Conservation (phyloP, 2,797 vertebrate genomes). For the Myotis myotis region DNA sequence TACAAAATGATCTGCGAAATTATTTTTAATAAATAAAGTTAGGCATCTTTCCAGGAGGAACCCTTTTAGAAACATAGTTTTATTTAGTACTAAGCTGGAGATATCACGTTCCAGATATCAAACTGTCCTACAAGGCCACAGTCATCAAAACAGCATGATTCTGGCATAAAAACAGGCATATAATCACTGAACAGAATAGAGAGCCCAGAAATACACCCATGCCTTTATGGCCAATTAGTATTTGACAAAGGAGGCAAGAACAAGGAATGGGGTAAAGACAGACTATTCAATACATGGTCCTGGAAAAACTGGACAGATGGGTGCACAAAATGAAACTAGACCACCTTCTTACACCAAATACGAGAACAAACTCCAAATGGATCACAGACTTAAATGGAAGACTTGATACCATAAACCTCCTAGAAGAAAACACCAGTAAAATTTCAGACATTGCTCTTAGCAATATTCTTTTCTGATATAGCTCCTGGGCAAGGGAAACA, state of each 20-base stretch:
- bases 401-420: not conserved
- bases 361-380: not conserved
- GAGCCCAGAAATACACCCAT: not conserved
- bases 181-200: not conserved
- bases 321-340: not conserved
- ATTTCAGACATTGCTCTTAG: not conserved
- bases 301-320: not conserved
- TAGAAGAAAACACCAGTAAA: not conserved
- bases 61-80: not conserved
- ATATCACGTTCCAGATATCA: not conserved
- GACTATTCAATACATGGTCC: not conserved
- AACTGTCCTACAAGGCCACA: not conserved
- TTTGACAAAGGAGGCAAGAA: not conserved
- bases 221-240: not conserved
- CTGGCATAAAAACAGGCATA: not conserved
- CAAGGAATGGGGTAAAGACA: not conserved
- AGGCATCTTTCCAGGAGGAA: not conserved
- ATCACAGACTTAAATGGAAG: not conserved
- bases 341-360: not conserved
- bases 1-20: not conserved
- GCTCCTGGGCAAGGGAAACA: not conserved
- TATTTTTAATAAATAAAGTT: slow-evolving; percentile 19
- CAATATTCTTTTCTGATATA: not conserved
- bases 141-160: not conserved
- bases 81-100: not conserved